Percentiles rank a stretch among this genome's conserved stretches.
These are phyloP conservation scores for Athene noctua DNA, from an alignment of 2,113 vertebrate genomes.

Conservation along the genomic window DNA sequence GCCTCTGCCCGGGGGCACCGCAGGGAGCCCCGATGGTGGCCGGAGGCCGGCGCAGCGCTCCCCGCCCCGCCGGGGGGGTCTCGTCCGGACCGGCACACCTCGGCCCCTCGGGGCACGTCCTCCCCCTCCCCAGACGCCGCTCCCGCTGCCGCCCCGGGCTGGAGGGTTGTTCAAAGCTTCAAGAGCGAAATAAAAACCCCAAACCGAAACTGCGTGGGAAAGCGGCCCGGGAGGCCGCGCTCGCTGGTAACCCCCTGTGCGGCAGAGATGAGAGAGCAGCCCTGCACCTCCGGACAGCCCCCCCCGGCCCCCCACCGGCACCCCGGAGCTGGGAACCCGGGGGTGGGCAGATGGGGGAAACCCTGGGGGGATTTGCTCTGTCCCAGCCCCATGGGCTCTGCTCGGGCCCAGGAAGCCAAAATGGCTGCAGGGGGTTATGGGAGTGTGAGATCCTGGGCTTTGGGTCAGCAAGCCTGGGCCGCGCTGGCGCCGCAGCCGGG, in stretches of 20 bases:
- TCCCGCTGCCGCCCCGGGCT: no score
- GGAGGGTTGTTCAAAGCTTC: neutral
- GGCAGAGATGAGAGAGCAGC: neutral
- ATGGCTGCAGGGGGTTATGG: neutral
- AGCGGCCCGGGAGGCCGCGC: rapidly evolving
- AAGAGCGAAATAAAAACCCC: neutral
- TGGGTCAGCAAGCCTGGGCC: neutral
- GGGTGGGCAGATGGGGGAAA: rapidly evolving
- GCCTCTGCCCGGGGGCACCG: no score
- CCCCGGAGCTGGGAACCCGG: neutral
- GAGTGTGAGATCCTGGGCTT: neutral
- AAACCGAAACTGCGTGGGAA: neutral
- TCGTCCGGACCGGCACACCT: rapidly evolving
- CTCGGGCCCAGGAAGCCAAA: neutral
- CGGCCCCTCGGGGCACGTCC: neutral
- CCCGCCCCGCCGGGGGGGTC: no score
- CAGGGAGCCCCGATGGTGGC: no score
- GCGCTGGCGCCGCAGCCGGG: rapidly evolving
- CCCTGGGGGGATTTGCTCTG: neutral
- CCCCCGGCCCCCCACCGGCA: rapidly evolving
- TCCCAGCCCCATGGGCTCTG: rapidly evolving
- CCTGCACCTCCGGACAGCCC: rapidly evolving
- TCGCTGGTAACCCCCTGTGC: rapidly evolving
- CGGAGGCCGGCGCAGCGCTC: no score
- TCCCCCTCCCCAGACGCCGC: rapidly evolving